phyloP scores from a whole-genome alignment of 1,140 invertebrate species.

The Drosophila sp. region DNA sequence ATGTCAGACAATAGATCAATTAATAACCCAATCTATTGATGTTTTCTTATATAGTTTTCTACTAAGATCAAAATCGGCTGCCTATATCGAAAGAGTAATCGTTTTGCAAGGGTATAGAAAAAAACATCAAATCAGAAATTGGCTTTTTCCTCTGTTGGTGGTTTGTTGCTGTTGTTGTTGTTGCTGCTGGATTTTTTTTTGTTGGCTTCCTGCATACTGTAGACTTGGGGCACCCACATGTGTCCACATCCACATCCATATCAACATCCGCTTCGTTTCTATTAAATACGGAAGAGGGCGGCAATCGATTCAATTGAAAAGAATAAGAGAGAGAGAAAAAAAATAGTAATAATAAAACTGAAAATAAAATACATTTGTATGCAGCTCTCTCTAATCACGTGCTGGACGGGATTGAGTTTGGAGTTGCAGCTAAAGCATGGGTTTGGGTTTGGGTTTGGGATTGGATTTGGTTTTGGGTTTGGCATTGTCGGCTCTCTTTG shows the following conservation, averaged over 20 bases:
- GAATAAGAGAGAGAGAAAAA: not conserved
- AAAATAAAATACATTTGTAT: slow-evolving; percentile 53
- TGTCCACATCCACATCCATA: slow-evolving; percentile 50
- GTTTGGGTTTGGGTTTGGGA: slow-evolving; percentile 9
- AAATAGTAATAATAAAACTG: not conserved
- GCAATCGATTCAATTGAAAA: slow-evolving; percentile 40
- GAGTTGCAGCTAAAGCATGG: not conserved
- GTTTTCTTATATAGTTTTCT: too few species aligned
- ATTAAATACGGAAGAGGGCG: slow-evolving; percentile 78
- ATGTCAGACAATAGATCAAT: too few species aligned
- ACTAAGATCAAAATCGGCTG: too few species aligned
- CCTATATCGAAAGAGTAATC: too few species aligned
- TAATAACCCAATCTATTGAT: too few species aligned
- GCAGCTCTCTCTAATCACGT: slow-evolving; percentile 39
- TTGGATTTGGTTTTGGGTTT: slow-evolving; percentile 15
- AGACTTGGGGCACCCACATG: slow-evolving; percentile 64
- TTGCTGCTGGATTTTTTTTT: not conserved
- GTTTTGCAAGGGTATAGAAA: not conserved
- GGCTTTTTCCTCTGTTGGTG: not conserved
- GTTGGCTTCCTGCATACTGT: slow-evolving; percentile 35
- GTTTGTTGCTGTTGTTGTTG: not conserved
- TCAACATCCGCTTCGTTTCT: slow-evolving; percentile 57
- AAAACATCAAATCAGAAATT: not conserved
- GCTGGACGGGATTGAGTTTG: slow-evolving; percentile 54
- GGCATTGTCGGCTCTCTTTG: slow-evolving; percentile 67